phyloP scores from a whole-genome alignment of 2,888 invertebrate species.

The Lasius fuliginosus region DNA sequence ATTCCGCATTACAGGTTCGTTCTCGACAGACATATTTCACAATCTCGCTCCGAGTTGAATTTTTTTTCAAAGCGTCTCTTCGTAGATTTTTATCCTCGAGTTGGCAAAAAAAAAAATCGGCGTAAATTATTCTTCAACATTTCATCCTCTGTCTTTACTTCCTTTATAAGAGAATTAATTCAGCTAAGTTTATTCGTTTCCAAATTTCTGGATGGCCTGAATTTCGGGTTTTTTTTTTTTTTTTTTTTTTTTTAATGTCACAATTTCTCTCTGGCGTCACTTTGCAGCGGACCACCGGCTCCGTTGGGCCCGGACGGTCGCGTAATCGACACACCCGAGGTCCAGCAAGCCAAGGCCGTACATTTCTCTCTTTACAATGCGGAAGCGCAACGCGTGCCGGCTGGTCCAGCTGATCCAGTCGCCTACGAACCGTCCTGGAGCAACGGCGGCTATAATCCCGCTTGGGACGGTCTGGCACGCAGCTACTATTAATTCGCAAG shows the following conservation, averaged over 20 bases:
- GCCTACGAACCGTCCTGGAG: conserved; percentile 77
- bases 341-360: conserved; percentile 84
- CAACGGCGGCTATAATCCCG: conserved; percentile 65
- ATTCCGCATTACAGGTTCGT: conserved; percentile 77
- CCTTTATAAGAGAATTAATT: neutral
- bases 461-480: conserved; percentile 68
- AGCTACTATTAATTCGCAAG: conserved; percentile 70
- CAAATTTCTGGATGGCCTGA: neutral
- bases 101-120: too few species aligned
- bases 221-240: too few species aligned
- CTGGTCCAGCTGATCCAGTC: conserved; percentile 74
- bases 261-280: neutral
- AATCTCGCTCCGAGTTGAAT: neutral
- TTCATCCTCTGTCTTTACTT: neutral
- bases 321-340: conserved; percentile 85
- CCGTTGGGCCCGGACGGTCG: conserved; percentile 84
- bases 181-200: neutral
- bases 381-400: conserved; percentile 75
- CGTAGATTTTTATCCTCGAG: neutral
- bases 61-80: neutral
- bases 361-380: conserved; percentile 84
- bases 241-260: neutral
- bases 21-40: neutral
- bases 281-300: conserved; percentile 83
- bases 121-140: neutral